These are phyloP conservation scores for Megalops cyprinoides DNA, from an alignment of 2,797 vertebrate species.

Conservation along the genomic window DNA sequence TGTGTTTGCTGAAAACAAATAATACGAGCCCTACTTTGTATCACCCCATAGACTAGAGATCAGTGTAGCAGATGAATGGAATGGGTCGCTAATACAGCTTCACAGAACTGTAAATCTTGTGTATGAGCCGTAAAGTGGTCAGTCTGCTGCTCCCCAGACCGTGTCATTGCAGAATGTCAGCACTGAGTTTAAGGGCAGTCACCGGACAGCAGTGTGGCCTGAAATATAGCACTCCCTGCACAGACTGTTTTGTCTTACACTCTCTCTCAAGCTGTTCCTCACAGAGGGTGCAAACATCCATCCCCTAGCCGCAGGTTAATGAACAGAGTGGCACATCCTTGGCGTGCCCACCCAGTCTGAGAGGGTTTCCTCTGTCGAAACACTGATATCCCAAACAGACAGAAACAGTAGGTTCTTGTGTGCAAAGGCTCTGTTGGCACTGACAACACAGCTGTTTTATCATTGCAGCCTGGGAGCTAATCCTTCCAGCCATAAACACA, in stretches of 20 bases:
- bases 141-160: neutral
- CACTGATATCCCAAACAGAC: constrained; percentile 38
- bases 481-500: constrained; percentile 25
- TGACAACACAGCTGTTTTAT: constrained; percentile 35
- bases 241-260: neutral
- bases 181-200: neutral
- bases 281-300: constrained; percentile 18
- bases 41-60: neutral
- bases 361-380: constrained; percentile 38
- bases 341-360: neutral
- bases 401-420: constrained; percentile 32
- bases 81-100: neutral
- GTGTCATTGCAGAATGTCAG: neutral
- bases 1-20: neutral
- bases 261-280: constrained; percentile 28
- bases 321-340: constrained; percentile 22
- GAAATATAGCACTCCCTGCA: constrained; percentile 15
- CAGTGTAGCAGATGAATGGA: neutral
- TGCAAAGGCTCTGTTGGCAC: constrained; percentile 14
- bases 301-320: constrained; percentile 21
- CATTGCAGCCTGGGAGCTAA: constrained; percentile 22
- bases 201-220: constrained; percentile 17
- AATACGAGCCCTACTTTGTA: neutral
- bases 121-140: neutral
- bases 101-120: neutral